These are phyloP conservation scores for Solea solea DNA, from an alignment of 2,113 vertebrate genomes.

Conservation along the genomic window DNA sequence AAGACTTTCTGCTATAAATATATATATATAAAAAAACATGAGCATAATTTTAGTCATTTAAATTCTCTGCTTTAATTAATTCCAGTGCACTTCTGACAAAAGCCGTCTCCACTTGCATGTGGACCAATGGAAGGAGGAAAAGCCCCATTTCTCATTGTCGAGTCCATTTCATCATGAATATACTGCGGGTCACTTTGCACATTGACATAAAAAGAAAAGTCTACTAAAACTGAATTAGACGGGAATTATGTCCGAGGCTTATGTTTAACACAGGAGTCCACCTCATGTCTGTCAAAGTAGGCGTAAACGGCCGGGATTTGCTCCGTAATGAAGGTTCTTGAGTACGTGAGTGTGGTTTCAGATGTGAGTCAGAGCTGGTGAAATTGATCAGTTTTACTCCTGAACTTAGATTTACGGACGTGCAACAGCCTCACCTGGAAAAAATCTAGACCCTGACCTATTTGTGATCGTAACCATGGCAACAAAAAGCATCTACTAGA, in stretches of 20 bases:
- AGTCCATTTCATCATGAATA: background rate
- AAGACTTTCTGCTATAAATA: no score
- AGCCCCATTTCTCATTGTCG: background rate
- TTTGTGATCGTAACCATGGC: no score
- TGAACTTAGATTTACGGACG: no score
- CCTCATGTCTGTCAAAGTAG: no score
- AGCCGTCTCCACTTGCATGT: background rate
- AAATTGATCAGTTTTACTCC: no score
- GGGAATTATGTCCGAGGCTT: conserved; percentile 51
- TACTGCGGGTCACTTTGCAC: conserved; percentile 10
- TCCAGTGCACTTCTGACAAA: background rate
- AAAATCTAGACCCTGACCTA: no score
- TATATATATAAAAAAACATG: background rate
- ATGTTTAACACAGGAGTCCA: conserved; percentile 49
- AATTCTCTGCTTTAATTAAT: background rate
- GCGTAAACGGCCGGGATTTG: conserved; percentile 26
- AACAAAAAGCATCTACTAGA: no score
- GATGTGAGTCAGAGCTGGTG: no score
- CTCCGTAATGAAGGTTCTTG: conserved; percentile 31
- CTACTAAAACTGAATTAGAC: conserved; percentile 58
- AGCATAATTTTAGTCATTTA: no score
- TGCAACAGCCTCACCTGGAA: no score
- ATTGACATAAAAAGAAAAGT: conserved; percentile 28
- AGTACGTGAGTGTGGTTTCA: conserved; percentile 37
- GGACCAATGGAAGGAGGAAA: background rate